These are phyloP conservation scores for Chironomus riparius DNA, from an alignment of 2,888 invertebrate species.

Conservation along the genomic window DNA sequence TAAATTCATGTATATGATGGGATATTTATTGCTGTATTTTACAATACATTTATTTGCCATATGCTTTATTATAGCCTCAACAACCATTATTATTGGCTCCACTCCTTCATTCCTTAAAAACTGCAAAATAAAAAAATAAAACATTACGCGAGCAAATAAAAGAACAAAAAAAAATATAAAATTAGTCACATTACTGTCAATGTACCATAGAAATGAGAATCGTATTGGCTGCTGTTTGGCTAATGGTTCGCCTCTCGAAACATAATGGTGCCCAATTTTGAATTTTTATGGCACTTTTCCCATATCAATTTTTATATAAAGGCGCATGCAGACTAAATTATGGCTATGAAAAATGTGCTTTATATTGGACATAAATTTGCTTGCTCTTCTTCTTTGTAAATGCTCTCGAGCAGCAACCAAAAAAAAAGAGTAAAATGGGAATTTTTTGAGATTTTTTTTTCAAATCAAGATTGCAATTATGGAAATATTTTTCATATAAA, in stretches of 20 bases:
- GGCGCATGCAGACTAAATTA: slow-evolving; percentile 16
- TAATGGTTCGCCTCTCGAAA: slow-evolving; percentile 4
- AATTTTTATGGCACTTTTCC: slow-evolving; percentile 24
- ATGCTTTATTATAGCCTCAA: slow-evolving; percentile 13
- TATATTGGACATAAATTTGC: slow-evolving; percentile 23
- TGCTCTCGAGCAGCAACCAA: neutral
- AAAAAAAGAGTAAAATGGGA: slow-evolving; percentile 10
- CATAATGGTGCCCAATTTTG: slow-evolving; percentile 25
- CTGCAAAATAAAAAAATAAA: neutral
- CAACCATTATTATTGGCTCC: slow-evolving; percentile 6
- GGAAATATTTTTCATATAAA: slow-evolving; percentile 11
- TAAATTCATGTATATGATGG: slow-evolving; percentile 17
- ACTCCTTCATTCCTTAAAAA: neutral
- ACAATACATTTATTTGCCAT: slow-evolving; percentile 4
- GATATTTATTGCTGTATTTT: slow-evolving; percentile 14
- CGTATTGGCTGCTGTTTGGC: slow-evolving; percentile 18
- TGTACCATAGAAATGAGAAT: neutral
- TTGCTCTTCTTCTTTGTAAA: neutral
- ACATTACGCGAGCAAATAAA: neutral
- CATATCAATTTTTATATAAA: neutral
- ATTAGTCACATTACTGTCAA: slow-evolving; percentile 25
- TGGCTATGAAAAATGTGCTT: slow-evolving; percentile 17
- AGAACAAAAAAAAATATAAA: slow-evolving; percentile 7
- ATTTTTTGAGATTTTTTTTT: neutral
- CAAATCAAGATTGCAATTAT: slow-evolving; percentile 19